Conservation (phyloP, 2,113 vertebrate genomes). For the Gymnocephalus cernua region DNA sequence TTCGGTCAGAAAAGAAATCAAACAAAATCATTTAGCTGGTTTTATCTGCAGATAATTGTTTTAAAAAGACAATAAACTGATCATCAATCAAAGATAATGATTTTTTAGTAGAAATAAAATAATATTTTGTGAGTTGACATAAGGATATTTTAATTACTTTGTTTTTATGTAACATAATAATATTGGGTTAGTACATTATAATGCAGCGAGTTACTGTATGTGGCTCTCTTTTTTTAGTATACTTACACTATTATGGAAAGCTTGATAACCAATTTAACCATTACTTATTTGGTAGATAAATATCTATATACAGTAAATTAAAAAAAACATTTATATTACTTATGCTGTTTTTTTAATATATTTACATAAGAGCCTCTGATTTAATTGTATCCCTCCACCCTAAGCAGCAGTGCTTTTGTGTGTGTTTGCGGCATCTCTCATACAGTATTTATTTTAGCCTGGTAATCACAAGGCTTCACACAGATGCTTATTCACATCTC, state of each 20-base stretch:
- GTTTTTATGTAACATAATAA: neutral
- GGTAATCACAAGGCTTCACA: slow-evolving; percentile 36
- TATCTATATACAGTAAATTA: neutral
- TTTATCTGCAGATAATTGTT: neutral
- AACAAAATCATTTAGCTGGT: neutral
- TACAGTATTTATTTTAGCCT: slow-evolving; percentile 13
- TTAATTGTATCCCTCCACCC: neutral
- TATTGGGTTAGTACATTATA: neutral
- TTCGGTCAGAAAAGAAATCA: neutral
- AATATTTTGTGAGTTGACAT: neutral
- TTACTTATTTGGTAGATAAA: neutral
- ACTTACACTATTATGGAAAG: neutral
- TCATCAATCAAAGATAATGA: neutral
- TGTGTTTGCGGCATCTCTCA: neutral
- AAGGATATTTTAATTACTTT: neutral
- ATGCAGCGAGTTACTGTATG: neutral
- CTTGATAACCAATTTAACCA: neutral
- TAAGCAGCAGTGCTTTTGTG: neutral
- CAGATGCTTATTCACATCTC: slow-evolving; percentile 40
- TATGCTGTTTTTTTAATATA: neutral
- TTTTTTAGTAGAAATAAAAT: neutral
- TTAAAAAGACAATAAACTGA: neutral
- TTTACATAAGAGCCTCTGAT: neutral
- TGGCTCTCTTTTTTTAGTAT: neutral
- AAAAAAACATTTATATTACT: neutral